Evolutionary conservation across 2,113 vertebrate genomes (phyloP).

Genomic region (Siniperca chuatsi): DNA sequence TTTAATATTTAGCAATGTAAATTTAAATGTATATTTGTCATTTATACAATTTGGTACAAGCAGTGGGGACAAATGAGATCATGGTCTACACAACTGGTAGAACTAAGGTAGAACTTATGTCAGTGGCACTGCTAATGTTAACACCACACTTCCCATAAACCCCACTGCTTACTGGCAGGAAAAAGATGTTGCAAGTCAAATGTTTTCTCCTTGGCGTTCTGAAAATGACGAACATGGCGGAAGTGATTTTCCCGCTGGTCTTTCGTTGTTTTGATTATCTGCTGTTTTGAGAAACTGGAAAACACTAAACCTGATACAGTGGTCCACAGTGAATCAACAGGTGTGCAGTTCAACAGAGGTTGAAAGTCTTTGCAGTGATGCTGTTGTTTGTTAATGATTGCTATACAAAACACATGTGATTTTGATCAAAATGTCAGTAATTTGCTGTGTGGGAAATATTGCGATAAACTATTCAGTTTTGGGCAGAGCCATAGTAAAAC

Average conservation of each 20-base stretch:
- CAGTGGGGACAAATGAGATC: not conserved
- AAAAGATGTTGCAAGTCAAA: not conserved
- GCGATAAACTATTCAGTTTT: not conserved
- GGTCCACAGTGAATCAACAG: not conserved
- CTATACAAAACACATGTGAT: not conserved
- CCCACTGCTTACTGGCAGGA: too few relatives aligned
- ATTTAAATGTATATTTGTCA: not conserved
- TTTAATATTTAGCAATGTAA: not conserved
- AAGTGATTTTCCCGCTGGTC: not conserved
- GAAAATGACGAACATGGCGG: not conserved
- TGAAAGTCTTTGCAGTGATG: not conserved
- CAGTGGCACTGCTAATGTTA: not conserved
- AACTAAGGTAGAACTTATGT: not conserved
- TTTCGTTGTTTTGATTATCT: too few relatives aligned
- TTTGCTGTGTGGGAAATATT: not conserved
- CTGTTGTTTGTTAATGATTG: not conserved
- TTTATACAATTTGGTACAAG: not conserved
- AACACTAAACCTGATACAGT: not conserved
- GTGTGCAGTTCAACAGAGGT: not conserved
- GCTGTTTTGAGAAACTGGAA: not conserved
- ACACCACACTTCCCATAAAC: too few relatives aligned
- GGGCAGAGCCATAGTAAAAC: constrained; percentile 12
- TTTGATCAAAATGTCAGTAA: not conserved
- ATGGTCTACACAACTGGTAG: not conserved
- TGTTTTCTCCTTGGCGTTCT: not conserved